Base-by-base conservation (phyloP, 1,140 invertebrate species). In the Ooceraea biroi region DNA sequence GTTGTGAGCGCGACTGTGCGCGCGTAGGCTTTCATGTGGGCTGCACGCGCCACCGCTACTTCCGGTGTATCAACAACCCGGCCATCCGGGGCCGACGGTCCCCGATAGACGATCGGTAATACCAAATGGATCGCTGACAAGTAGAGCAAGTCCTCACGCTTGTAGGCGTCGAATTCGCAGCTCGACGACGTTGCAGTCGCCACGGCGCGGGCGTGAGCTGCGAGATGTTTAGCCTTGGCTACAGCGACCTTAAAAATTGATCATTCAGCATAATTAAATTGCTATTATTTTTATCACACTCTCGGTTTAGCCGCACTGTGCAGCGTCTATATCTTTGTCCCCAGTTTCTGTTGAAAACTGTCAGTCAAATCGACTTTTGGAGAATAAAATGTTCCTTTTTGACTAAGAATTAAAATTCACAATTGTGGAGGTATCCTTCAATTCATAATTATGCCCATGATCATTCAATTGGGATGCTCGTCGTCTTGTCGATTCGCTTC, bases 31-130 rank as follows among this genome's bases (percentile, higher is more conserved):
- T 90, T 90, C 80, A 93, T 85, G 85, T 94, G 92, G 7, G 91
- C 90, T 27, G 90, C 89, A 69, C 91, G 91, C 12, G 91, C 88
- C 10, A 95, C 94, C 12, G 91, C 88, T 7, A 95, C 94, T 90
- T 95, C 95, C 19, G 91, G 91, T 7, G 94, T 94, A 76, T 95
- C n/a, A 7, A 94, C 48, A 27, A 90, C 90, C 0, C 83, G 84
- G 3, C 90, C 89, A 48, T 92, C 88, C 3, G 85, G 78, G 2
- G 83, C 87, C 12, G 90, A 58, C 1, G 90, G 90, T 4, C 90
- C 91, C 10, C 12, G 22, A 3, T 12, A 4, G 19, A 22, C 68
- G 80, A 55, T 91, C 91, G 30, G 30, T 76, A 14, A 85, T 48
- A n/a, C n/a, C 44, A 82, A 48, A 82, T 92, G 90, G 5, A 90